Evolutionary conservation across 2,797 vertebrate genomes (phyloP).

Genomic region (Phrynocephalus vlangalii): DNA sequence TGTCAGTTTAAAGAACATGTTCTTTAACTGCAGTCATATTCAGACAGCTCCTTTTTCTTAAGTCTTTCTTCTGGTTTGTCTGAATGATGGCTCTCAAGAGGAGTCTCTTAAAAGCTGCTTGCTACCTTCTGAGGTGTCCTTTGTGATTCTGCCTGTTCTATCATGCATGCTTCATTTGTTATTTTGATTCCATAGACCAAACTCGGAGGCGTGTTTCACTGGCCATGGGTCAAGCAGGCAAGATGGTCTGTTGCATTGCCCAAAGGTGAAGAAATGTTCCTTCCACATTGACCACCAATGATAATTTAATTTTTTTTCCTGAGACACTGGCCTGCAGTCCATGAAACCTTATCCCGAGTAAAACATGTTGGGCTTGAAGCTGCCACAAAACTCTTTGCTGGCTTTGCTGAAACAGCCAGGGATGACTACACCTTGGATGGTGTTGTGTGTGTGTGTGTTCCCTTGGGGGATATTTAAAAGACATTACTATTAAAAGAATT

Average conservation of each 20-base stretch:
- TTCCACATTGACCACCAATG: background rate
- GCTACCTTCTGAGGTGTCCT: slow-evolving; percentile 21
- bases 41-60: slow-evolving; percentile 27
- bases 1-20: slow-evolving; percentile 39
- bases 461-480: too few species aligned
- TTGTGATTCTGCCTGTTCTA: slow-evolving; percentile 28
- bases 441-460: too few species aligned
- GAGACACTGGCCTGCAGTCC: too few species aligned
- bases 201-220: background rate
- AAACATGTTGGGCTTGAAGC: background rate
- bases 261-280: background rate
- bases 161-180: slow-evolving; percentile 20
- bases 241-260: background rate
- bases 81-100: slow-evolving; percentile 22
- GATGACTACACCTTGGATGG: too few species aligned
- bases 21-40: slow-evolving; percentile 32
- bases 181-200: slow-evolving; percentile 6
- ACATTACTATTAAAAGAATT: background rate
- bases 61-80: slow-evolving; percentile 17
- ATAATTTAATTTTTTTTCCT: background rate
- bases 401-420: too few species aligned
- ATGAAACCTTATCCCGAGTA: background rate
- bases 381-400: too few species aligned
- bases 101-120: slow-evolving; percentile 19
- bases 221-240: background rate